These are phyloP conservation scores for Psococerastis gibbosa DNA, from an alignment of 2,888 invertebrate species.

Conservation along the genomic window DNA sequence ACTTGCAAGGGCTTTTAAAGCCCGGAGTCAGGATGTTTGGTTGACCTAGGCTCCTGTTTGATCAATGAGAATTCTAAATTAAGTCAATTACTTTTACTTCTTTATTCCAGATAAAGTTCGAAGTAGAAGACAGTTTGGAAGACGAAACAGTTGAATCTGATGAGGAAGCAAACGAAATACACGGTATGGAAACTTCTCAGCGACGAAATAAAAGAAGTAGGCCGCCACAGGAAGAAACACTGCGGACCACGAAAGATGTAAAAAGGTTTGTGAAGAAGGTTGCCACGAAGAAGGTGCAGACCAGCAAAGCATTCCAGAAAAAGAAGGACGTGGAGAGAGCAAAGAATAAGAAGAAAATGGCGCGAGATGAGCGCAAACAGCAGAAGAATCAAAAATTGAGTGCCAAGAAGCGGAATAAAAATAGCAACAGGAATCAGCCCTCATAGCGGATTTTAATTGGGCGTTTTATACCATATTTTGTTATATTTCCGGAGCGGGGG, in stretches of 20 bases:
- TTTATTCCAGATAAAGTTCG: conserved; percentile 18
- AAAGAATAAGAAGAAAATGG: conserved; percentile 14
- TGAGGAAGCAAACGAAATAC: conserved; percentile 21
- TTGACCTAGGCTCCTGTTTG: no score
- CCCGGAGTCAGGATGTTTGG: no score
- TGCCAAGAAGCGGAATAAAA: conserved; percentile 13
- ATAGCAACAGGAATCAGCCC: no score
- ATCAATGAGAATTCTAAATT: no score
- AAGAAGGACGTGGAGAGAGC: conserved; percentile 38
- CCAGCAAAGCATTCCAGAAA: conserved; percentile 56
- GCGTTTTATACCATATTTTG: no score
- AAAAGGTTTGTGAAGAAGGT: conserved; percentile 48
- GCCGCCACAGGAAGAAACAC: conserved; percentile 31
- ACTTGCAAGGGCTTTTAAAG: no score
- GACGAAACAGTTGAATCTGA: conserved; percentile 21
- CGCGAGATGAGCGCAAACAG: conserved; percentile 7
- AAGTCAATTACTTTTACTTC: no score
- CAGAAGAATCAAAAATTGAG: no score
- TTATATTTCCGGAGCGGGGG: no score
- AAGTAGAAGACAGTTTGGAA: conserved; percentile 20
- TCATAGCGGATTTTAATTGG: no score
- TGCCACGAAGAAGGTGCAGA: conserved; percentile 51
- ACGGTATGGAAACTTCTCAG: conserved; percentile 20
- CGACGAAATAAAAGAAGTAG: no score
- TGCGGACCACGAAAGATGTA: conserved; percentile 43